Conservation (phyloP, 2,888 invertebrate species). For the Epirrhoe tristata region DNA sequence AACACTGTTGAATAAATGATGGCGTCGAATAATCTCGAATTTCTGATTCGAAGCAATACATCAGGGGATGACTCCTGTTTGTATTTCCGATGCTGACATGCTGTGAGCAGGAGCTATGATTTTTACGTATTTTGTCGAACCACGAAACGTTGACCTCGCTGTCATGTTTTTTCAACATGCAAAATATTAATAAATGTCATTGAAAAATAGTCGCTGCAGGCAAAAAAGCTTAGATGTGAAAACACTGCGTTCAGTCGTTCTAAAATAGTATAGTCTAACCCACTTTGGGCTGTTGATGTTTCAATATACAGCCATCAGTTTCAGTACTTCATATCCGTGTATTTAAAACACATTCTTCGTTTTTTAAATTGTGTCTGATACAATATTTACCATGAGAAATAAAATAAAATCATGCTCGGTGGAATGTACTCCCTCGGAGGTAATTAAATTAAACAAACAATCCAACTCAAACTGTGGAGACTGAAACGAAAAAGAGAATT, state of each 20-base stretch:
- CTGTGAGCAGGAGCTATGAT: slow-evolving; percentile 12
- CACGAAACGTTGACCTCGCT: slow-evolving; percentile 1
- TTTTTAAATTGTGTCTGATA: neutral
- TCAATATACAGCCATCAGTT: neutral
- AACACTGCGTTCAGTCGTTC: neutral
- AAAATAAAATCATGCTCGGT: neutral
- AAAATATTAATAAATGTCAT: neutral
- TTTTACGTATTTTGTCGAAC: slow-evolving; percentile 9
- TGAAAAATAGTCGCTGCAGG: neutral
- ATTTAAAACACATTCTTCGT: neutral
- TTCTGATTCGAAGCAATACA: slow-evolving; percentile 21
- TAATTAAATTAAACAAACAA: slow-evolving; percentile 1
- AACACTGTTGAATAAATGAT: slow-evolving; percentile 4
- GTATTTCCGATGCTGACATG: slow-evolving; percentile 16
- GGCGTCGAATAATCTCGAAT: slow-evolving; percentile 5
- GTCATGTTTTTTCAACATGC: slow-evolving; percentile 5
- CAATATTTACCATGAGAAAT: neutral
- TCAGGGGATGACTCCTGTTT: slow-evolving; percentile 21
- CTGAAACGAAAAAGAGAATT: neutral
- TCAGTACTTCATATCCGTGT: neutral
- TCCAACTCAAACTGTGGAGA: slow-evolving; percentile 1
- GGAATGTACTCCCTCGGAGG: neutral
- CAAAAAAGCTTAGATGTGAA: neutral
- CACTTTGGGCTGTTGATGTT: neutral
- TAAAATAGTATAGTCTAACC: neutral